Percentiles rank a stretch among this genome's conserved stretches.
Evolutionary conservation across 2,113 vertebrate genomes (phyloP).

Genomic region (Chloropsis hardwickii): DNA sequence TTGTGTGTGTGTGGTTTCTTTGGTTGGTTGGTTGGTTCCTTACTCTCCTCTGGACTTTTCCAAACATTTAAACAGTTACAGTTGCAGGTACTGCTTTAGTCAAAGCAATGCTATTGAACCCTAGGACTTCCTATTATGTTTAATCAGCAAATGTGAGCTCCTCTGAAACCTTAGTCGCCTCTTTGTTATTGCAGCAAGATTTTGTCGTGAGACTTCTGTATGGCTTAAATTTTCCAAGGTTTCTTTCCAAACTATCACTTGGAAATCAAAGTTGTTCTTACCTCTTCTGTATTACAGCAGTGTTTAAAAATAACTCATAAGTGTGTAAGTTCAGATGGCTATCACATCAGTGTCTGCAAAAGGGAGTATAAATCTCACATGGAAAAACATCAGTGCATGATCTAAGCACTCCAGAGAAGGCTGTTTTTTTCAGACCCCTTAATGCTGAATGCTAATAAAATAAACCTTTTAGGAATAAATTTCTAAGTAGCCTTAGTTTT

Average conservation of each 20-base stretch:
- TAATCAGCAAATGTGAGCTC: background rate
- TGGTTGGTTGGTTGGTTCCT: background rate
- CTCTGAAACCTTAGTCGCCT: background rate
- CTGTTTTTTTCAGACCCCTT: background rate
- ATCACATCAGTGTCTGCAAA: background rate
- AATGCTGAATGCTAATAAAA: background rate
- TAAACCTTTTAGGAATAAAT: background rate
- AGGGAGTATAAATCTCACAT: background rate
- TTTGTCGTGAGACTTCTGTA: background rate
- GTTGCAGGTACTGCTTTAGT: background rate
- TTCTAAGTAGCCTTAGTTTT: background rate
- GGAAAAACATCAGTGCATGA: background rate
- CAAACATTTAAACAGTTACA: background rate
- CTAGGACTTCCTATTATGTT: background rate
- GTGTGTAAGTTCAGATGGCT: background rate
- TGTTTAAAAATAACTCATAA: slow-evolving; percentile 19
- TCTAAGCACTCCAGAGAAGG: background rate
- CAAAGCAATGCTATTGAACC: background rate
- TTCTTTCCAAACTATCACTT: background rate
- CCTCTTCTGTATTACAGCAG: background rate
- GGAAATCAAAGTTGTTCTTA: background rate
- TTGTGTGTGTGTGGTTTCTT: background rate
- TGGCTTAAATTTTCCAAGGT: background rate
- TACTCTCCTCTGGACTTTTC: fast-evolving
- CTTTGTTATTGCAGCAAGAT: background rate